Percentiles rank a stretch among this genome's conserved stretches.
Conservation (phyloP, 2,797 vertebrate species). For the Petrocephalus schoutedeni region DNA sequence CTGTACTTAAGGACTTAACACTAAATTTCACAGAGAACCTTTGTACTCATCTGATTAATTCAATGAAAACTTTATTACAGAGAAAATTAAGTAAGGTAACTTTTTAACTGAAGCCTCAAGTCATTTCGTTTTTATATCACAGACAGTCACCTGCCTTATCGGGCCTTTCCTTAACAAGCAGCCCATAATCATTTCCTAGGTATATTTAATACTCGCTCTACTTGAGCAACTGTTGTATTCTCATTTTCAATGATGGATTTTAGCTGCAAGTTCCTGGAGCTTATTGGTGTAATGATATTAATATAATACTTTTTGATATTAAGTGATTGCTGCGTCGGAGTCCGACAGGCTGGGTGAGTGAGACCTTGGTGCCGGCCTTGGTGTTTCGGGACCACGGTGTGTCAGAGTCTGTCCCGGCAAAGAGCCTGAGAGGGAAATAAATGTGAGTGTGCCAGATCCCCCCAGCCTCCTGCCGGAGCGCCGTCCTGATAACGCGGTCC, state of each 20-base stretch:
- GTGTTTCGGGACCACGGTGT: neutral
- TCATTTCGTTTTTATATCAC: neutral
- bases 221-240: neutral
- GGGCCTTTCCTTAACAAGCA: neutral
- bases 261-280: neutral
- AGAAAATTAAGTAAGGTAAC: neutral
- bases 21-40: neutral
- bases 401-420: neutral
- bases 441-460: constrained; percentile 42
- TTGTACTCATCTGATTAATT: neutral
- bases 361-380: neutral
- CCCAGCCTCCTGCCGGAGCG: constrained; percentile 54
- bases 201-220: neutral
- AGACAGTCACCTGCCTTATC: neutral
- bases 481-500: constrained; percentile 58
- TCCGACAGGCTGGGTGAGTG: neutral
- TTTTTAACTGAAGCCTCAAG: neutral
- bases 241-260: neutral
- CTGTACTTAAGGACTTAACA: neutral
- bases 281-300: neutral
- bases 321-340: neutral
- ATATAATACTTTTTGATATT: neutral
- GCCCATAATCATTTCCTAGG: neutral
- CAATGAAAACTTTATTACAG: neutral
- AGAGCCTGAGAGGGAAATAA: constrained; percentile 40